Conservation (phyloP, 1,140 invertebrate genomes). For the Nephotettix cincticeps region DNA sequence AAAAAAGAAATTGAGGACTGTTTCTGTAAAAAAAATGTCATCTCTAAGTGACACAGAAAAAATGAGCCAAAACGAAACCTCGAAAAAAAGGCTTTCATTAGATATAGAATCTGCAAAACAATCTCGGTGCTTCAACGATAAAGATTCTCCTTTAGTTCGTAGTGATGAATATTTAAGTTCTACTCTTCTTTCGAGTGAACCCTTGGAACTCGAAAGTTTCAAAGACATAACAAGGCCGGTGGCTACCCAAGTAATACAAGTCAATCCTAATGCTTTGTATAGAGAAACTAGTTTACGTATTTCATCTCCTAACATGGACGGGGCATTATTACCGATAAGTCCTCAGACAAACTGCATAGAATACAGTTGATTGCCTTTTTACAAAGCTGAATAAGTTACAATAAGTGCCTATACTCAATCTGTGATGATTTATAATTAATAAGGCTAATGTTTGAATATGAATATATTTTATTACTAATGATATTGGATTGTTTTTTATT, state of each 20-base stretch:
- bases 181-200: not conserved
- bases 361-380: not conserved
- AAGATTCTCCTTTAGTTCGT: not conserved
- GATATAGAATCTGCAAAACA: slow-evolving; percentile 7
- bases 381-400: too few species aligned
- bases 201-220: not conserved
- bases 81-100: slow-evolving; percentile 1
- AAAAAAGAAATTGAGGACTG: slow-evolving; percentile 11
- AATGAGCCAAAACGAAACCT: not conserved
- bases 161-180: not conserved
- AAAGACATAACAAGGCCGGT: slow-evolving; percentile 1
- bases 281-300: not conserved
- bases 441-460: too few species aligned
- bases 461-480: too few species aligned
- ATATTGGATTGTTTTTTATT: too few species aligned
- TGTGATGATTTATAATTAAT: too few species aligned
- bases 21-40: not conserved
- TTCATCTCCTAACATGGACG: not conserved
- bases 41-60: not conserved
- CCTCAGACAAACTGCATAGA: not conserved
- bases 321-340: not conserved
- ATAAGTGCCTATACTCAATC: too few species aligned
- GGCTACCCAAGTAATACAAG: slow-evolving; percentile 22
- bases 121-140: not conserved
- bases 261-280: slow-evolving; percentile 19